Conservation (phyloP, 2,113 vertebrate species). For the Percopsis transmontana region DNA sequence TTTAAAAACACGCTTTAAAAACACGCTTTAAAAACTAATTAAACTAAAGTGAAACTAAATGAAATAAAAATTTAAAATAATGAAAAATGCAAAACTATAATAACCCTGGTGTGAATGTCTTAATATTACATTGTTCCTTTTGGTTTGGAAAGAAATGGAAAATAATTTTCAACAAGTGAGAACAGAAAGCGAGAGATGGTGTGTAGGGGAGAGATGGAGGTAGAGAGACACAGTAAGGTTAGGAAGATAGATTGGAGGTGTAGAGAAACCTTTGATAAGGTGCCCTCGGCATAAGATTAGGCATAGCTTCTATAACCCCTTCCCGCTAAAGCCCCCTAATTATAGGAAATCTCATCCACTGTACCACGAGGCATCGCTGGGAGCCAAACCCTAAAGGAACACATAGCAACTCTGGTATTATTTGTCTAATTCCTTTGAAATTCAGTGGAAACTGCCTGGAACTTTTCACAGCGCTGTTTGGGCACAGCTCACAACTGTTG, state of each 20-base stretch:
- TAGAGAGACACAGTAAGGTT: not conserved
- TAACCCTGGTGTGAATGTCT: too few species aligned
- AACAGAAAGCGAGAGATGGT: too few species aligned
- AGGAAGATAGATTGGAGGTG: not conserved
- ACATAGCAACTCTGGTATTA: fast-evolving
- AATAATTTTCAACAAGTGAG: too few species aligned
- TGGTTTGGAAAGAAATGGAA: too few species aligned
- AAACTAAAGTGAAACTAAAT: too few species aligned
- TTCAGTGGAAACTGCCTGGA: not conserved
- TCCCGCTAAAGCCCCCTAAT: conserved; percentile 11
- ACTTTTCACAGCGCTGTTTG: not conserved
- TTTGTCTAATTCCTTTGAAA: conserved; percentile 7
- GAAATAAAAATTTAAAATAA: too few species aligned
- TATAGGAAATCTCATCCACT: conserved; percentile 11
- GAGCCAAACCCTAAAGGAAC: conserved; percentile 34
- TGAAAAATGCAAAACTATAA: too few species aligned
- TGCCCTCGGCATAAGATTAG: conserved; percentile 25
- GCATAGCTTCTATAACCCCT: conserved; percentile 14
- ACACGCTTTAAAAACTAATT: too few species aligned
- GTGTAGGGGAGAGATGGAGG: too few species aligned
- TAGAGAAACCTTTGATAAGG: conserved; percentile 6
- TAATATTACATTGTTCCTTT: too few species aligned
- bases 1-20: too few species aligned
- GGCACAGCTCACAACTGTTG: not conserved
- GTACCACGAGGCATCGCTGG: conserved; percentile 32